Percentiles rank a stretch among this genome's conserved stretches.
These are phyloP conservation scores for Chymomyza fuscimana DNA, from an alignment of 2,888 invertebrate species.

Conservation along the genomic window DNA sequence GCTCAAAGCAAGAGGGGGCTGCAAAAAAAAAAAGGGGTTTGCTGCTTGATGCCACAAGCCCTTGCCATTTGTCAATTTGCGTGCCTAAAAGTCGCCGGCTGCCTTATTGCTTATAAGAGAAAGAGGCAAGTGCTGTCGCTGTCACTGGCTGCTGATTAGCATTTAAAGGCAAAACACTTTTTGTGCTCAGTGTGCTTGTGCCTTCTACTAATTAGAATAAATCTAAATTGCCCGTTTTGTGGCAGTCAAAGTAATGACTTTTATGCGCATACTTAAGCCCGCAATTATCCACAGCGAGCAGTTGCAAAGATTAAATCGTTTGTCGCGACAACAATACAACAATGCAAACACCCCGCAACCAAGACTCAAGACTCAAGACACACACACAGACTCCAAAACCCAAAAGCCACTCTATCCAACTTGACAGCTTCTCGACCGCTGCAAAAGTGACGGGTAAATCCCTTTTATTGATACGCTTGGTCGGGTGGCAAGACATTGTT, in stretches of 20 bases:
- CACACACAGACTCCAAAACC: not conserved
- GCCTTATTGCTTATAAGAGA: not conserved
- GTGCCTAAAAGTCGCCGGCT: not conserved
- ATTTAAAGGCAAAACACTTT: constrained; percentile 44
- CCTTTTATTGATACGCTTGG: constrained; percentile 62
- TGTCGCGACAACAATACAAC: constrained; percentile 2
- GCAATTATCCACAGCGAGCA: constrained; percentile 65
- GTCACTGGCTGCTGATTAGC: constrained; percentile 51
- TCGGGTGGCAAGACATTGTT: not conserved
- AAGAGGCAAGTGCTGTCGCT: not conserved
- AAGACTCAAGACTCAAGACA: constrained; percentile 16
- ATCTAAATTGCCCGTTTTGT: constrained; percentile 71
- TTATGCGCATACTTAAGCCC: constrained; percentile 70
- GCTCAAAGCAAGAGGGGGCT: too few relatives aligned
- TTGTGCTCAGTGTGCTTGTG: constrained; percentile 14
- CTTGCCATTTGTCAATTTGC: constrained; percentile 17
- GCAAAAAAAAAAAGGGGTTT: too few relatives aligned
- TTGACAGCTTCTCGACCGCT: not conserved
- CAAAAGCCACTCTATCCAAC: not conserved
- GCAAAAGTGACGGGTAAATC: constrained; percentile 45
- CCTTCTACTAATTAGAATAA: constrained; percentile 64
- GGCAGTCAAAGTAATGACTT: constrained; percentile 69
- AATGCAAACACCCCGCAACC: constrained; percentile 8
- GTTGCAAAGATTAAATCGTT: constrained; percentile 65
- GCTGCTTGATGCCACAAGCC: constrained; percentile 1